Base-by-base conservation (phyloP, 2,797 vertebrate species). In the Sebastes variabilis region DNA sequence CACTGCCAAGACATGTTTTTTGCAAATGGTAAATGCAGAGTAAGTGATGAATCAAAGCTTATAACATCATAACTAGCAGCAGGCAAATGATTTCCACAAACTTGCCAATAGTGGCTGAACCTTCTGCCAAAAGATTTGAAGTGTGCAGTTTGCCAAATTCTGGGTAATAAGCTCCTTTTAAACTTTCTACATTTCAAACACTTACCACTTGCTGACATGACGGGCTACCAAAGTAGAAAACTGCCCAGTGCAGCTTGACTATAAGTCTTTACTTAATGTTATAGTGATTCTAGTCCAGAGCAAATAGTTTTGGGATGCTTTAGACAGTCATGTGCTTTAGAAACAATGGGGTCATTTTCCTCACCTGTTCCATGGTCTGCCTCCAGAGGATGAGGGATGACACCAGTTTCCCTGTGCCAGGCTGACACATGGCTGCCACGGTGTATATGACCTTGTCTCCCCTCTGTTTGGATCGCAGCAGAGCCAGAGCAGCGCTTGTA, bases 381-480 rank as follows among this genome's bases (percentile, higher is more conserved):
- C 97, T 98, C 97, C 98, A 99, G 56, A 97, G 92, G 83, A 97
- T 96, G 61, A 95, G 91, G 55, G 98, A 99, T 24, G 98, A 99
- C 8, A 98, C 99, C 83, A 99, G 93, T 88, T 98, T 98, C 84
- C 97, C 97, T 0, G 95, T 87, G 85, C 97, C 97, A 68, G 97
- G 96, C 87, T 96, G 97, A 93, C 97, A 96, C 96, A 98, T 97
- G 89, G 97, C 95, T 65, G 98, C 98, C 87, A 97, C 87, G 20
- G 97, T 98, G 94, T 99, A 99, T 81, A 97, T 96, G 88, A 97
- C 95, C 0, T 94, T 91, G 16, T 97, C 96, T 66, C 92, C 96
- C 90, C 95, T 97, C 95, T 99, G 98, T 92, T 96, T 99, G 89
- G 98, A 99, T 80, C 95, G 96, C 77, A 99, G 91, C 85, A 99